A percentile compares a stretch with the other conserved stretches of the same genome.
Evolutionary conservation across 92 coral and sea anemone species (phyloP).

Genomic region (Chrysogorgia sp.): DNA sequence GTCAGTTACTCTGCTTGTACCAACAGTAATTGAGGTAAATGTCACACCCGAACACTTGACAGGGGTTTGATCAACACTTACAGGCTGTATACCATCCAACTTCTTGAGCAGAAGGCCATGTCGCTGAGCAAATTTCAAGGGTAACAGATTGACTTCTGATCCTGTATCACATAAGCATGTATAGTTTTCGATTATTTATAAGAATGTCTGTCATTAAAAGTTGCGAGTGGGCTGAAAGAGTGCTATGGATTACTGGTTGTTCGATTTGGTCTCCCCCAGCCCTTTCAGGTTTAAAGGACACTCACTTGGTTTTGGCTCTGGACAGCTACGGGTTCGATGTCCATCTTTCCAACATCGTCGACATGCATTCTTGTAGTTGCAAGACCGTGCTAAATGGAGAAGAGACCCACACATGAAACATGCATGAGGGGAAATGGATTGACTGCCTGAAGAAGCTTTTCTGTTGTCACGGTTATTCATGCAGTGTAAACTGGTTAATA

Average conservation of each 20-base stretch:
- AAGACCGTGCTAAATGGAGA: slow-evolving; percentile 35
- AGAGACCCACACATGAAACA: slow-evolving; percentile 39
- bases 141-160: slow-evolving; percentile 47
- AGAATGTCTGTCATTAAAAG: not conserved
- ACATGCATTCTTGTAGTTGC: slow-evolving; percentile 46
- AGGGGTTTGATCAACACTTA: slow-evolving; percentile 8
- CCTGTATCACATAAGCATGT: slow-evolving; percentile 31
- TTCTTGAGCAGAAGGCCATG: slow-evolving; percentile 6
- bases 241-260: slow-evolving; percentile 1
- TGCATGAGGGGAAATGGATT: not conserved
- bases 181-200: slow-evolving; percentile 6
- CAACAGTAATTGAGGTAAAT: not conserved
- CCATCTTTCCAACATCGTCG: slow-evolving; percentile 42
- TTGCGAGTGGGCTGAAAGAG: not conserved
- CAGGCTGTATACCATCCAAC: slow-evolving; percentile 57
- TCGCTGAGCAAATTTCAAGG: not conserved
- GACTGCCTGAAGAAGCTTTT: too few species aligned
- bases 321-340: slow-evolving; percentile 32
- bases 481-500: too few species aligned
- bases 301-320: slow-evolving; percentile 27
- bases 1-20: too few species aligned
- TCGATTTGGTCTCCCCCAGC: slow-evolving; percentile 16
- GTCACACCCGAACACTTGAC: slow-evolving; percentile 7
- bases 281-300: slow-evolving; percentile 8
- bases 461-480: not conserved